Evolutionary conservation across 2,888 invertebrate species (phyloP), one percentile per base, ranked within the genome.

Genomic region (Dolichomitus sp.): DNA sequence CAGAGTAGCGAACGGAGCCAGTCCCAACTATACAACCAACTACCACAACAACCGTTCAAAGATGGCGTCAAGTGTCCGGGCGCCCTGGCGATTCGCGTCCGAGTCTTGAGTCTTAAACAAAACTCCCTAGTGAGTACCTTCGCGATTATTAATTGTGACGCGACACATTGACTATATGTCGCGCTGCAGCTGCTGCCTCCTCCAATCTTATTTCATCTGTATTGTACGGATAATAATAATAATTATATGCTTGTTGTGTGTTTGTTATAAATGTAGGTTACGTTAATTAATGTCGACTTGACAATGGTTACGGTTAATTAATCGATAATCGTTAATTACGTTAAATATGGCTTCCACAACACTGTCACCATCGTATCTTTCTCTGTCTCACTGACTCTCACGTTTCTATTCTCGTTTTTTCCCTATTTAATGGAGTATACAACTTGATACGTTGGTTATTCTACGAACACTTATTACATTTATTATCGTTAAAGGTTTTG

Each of bases 381-480:
- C 48, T 78, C 66, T 69, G 73, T 45, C 80, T 37, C 54, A 48
- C 45, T 61, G 50, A 52, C 37, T 76, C 33, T 19, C 52, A 40
- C 68, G 23, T 11, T 33, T 77, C 65, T 72, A 48, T 76, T 79
- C 57, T 69, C 48, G 65, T 33, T 77, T 27, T 65, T 77, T 76
- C 86, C 76, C 88, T 87, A 88, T 89, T 87, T 83, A 85, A 90
- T 89, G 89, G 90, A 92, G 89, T 91, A 92, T 91, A 92, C 91
- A 91, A 90, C 90, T 90, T 84, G 77, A 91, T 88, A 90, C 91
- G 92, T 92, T 92, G 90, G 89, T 92, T 93, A 93, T 89, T 89
- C 93, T 93, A 93, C 92, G 87, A 90, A 93, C 93, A 93, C 91
- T 92, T 92, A 93, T 89, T 92, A 93, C 93, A 93, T 91, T 92